A percentile compares a stretch with the other conserved stretches of the same genome.
phyloP scores from a whole-genome alignment of 2,113 vertebrate genomes.

The Bubo blakistoni region DNA sequence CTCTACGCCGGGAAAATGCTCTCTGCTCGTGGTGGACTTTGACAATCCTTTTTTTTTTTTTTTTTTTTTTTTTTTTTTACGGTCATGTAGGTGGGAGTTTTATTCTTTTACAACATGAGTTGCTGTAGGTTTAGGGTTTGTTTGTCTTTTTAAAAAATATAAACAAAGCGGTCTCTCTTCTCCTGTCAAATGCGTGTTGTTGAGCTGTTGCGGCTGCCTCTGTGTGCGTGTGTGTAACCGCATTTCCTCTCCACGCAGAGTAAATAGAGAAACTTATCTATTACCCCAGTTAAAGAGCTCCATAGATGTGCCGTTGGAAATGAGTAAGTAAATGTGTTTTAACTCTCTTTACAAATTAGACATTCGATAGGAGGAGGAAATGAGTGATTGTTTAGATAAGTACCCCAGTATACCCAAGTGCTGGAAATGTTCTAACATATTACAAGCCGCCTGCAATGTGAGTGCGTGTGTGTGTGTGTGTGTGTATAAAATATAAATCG shows the following conservation, averaged over 20 bases:
- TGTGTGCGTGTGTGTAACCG: neutral
- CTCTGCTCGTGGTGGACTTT: neutral
- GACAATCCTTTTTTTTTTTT: neutral
- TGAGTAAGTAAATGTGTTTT: conserved; percentile 56
- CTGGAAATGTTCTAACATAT: conserved; percentile 21
- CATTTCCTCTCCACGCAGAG: conserved; percentile 21
- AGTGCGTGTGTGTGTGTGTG: neutral
- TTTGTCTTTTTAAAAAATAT: neutral
- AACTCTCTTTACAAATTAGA: conserved; percentile 52
- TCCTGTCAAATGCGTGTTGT: neutral
- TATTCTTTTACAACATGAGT: neutral
- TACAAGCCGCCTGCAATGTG: neutral
- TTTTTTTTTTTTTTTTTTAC: neutral
- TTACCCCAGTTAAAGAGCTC: conserved; percentile 22
- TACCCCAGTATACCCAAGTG: conserved; percentile 27
- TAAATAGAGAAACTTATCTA: conserved; percentile 59
- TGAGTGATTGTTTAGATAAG: conserved; percentile 61
- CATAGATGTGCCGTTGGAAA: conserved; percentile 36
- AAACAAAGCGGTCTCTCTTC: neutral
- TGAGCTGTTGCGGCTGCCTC: neutral
- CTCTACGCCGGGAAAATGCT: neutral
- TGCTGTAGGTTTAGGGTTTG: neutral
- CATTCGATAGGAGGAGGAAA: conserved; percentile 59
- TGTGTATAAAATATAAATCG: conserved; percentile 51
- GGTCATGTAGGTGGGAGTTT: neutral